Evolutionary conservation across 2,797 vertebrate species (phyloP).

Genomic region (Sebastes iracundus): DNA sequence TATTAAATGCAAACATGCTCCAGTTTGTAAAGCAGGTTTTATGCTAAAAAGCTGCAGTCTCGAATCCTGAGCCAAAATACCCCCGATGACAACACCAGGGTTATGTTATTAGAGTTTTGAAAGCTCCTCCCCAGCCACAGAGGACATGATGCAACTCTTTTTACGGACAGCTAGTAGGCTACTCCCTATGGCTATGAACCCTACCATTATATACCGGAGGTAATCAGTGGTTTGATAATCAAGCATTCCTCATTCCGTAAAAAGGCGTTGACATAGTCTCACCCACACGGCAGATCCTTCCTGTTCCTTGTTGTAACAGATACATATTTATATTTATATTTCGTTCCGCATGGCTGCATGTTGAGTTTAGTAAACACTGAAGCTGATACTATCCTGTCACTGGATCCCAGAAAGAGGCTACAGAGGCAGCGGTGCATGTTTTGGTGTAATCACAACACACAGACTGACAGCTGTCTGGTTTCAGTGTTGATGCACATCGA

Average conservation of each 20-base stretch:
- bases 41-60: neutral
- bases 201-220: neutral
- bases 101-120: neutral
- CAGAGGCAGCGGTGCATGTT: neutral
- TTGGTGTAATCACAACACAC: neutral
- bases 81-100: too few relatives aligned
- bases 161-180: too few relatives aligned
- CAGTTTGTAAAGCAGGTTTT: neutral
- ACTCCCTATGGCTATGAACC: too few relatives aligned
- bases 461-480: neutral
- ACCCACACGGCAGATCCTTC: neutral
- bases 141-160: too few relatives aligned
- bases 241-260: neutral
- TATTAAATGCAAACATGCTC: neutral
- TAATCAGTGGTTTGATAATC: neutral
- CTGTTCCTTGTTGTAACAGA: neutral
- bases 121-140: too few relatives aligned
- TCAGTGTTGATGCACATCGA: neutral
- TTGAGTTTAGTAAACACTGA: conserved; percentile 26
- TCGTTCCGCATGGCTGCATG: neutral
- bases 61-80: too few relatives aligned
- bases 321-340: neutral
- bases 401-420: conserved; percentile 2
- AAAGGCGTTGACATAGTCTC: neutral
- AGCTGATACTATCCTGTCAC: conserved; percentile 3